A percentile compares a stretch with the other conserved stretches of the same genome.
Evolutionary conservation across 2,797 vertebrate species (phyloP).

Genomic region (Hafferia zeledoni): DNA sequence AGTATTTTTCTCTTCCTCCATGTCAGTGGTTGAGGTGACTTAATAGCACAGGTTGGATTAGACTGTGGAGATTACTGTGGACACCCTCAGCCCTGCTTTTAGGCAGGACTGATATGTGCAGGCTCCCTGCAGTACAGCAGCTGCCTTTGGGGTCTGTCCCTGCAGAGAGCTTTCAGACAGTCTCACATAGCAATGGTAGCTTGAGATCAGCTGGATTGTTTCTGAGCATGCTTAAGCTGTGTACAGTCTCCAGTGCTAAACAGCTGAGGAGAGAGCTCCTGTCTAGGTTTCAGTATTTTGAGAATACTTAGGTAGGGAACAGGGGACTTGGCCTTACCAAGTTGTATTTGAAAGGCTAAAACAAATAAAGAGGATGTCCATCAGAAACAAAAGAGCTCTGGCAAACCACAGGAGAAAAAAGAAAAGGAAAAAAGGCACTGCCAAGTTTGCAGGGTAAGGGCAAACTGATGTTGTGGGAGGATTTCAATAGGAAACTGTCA

Average conservation of each 20-base stretch:
- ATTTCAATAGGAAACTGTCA: neutral
- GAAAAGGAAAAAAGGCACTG: neutral
- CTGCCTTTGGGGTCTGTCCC: neutral
- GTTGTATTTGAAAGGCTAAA: neutral
- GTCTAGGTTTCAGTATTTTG: neutral
- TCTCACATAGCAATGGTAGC: neutral
- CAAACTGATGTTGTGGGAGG: neutral
- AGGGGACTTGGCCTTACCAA: neutral
- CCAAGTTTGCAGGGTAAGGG: neutral
- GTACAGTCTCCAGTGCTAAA: neutral
- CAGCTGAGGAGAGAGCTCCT: neutral
- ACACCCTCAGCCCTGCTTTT: neutral
- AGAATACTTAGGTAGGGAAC: neutral
- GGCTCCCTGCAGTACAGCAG: neutral
- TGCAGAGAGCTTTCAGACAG: neutral
- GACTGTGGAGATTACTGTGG: neutral
- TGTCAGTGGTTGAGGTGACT: neutral
- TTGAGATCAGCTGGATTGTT: neutral
- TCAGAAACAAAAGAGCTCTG: neutral
- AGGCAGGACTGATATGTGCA: neutral
- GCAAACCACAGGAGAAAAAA: neutral
- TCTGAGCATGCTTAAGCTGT: neutral
- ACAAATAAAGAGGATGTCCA: neutral
- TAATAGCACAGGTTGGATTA: neutral
- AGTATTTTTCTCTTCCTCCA: neutral